phyloP scores from a whole-genome alignment of 2,797 vertebrate genomes.

The Notoglanidium macrostoma region DNA sequence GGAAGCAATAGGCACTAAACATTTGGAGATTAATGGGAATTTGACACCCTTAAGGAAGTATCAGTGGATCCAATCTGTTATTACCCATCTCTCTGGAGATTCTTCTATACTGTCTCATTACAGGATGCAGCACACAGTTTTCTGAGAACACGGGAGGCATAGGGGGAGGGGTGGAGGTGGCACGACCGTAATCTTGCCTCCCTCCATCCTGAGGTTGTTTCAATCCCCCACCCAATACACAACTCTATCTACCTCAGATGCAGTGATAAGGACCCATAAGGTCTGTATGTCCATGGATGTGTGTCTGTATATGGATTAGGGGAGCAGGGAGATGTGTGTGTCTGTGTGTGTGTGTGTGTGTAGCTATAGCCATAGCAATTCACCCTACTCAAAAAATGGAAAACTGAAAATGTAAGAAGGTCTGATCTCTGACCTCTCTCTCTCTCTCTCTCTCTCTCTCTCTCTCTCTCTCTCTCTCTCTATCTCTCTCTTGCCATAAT shows the following conservation, averaged over 20 bases:
- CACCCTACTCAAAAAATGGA: not conserved
- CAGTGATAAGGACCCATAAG: constrained; percentile 14
- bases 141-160: not conserved
- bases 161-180: not conserved
- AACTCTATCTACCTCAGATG: not conserved
- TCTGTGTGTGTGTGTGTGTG: not conserved
- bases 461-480: not conserved
- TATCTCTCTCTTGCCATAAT: not conserved
- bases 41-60: not conserved
- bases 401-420: not conserved
- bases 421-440: not conserved
- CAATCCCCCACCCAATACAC: constrained; percentile 15
- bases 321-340: not conserved
- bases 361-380: not conserved
- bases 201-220: constrained; percentile 15
- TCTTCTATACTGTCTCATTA: not conserved
- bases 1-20: not conserved
- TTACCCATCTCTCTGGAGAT: not conserved
- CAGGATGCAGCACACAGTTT: constrained; percentile 7
- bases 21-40: not conserved
- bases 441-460: constrained; percentile 8
- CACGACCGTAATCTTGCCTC: constrained; percentile 4
- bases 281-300: not conserved
- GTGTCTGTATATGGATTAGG: not conserved
- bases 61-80: not conserved